These are phyloP conservation scores for Catharus minimus DNA, from an alignment of 2,113 vertebrate genomes.

Conservation along the genomic window DNA sequence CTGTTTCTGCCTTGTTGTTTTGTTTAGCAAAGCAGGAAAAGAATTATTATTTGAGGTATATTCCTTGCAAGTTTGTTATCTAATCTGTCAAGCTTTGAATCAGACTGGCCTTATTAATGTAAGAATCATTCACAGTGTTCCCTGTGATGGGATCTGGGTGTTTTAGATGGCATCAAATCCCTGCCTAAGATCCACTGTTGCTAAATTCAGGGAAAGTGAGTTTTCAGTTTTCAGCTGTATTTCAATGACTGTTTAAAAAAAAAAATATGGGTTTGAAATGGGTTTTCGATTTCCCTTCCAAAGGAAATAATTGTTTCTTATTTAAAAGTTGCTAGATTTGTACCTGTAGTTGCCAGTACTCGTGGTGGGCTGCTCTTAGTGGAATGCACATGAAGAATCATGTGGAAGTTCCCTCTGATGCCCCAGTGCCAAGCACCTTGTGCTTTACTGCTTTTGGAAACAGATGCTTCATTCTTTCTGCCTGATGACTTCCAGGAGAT, in stretches of 20 bases:
- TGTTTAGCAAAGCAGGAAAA: not conserved
- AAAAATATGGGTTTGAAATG: not conserved
- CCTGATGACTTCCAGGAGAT: not conserved
- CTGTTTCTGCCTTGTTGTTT: not conserved
- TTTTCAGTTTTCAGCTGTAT: not conserved
- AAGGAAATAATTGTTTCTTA: not conserved
- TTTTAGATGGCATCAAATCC: not conserved
- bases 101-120: not conserved
- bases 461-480: not conserved
- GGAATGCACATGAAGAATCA: not conserved
- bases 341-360: accelerated
- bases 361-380: not conserved
- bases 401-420: not conserved
- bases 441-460: not conserved
- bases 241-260: not conserved
- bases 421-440: not conserved
- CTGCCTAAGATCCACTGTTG: not conserved
- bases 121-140: not conserved
- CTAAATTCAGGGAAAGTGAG: not conserved
- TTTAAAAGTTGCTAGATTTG: not conserved
- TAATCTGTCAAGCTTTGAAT: not conserved
- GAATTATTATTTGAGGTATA: not conserved
- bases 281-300: not conserved
- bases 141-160: not conserved
- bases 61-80: not conserved